Conservation (phyloP, 2,797 vertebrate genomes). For the Poeciliopsis infans region DNA sequence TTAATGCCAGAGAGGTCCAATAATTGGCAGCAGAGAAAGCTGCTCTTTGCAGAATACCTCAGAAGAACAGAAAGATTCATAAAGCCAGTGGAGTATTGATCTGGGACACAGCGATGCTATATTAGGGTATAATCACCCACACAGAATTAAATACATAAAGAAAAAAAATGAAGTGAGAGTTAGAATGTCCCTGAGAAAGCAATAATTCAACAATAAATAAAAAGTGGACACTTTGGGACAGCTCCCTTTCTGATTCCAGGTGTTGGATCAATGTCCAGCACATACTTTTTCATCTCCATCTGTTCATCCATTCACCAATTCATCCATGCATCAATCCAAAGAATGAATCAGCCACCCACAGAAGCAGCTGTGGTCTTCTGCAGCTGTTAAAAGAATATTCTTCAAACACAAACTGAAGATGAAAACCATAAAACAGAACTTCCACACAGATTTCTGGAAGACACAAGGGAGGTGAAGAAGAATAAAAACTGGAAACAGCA, state of each 20-base stretch:
- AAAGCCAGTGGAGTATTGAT: conserved; percentile 12
- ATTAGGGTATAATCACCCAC: conserved; percentile 3
- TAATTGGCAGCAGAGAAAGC: conserved; percentile 32
- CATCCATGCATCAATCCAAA: background rate
- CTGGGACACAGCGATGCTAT: conserved; percentile 14
- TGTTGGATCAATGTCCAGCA: background rate
- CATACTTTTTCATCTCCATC: background rate
- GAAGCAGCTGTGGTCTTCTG: background rate
- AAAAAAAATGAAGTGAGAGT: conserved; percentile 1
- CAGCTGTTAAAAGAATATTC: too few relatives aligned
- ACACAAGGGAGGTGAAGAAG: too few relatives aligned
- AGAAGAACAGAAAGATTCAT: conserved; percentile 25
- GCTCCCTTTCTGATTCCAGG: background rate
- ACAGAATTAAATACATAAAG: background rate
- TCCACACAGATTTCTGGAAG: too few relatives aligned
- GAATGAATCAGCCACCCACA: background rate
- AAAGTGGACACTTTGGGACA: background rate
- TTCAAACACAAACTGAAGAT: too few relatives aligned
- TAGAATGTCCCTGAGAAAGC: background rate
- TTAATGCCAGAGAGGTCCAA: conserved; percentile 50
- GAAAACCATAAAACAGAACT: too few relatives aligned
- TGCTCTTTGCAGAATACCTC: conserved; percentile 20
- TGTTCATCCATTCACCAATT: background rate
- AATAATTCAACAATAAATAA: background rate
- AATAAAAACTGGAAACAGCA: too few relatives aligned